phyloP scores from a whole-genome alignment of 2,888 invertebrate species.

The Tubulanus polymorphus region DNA sequence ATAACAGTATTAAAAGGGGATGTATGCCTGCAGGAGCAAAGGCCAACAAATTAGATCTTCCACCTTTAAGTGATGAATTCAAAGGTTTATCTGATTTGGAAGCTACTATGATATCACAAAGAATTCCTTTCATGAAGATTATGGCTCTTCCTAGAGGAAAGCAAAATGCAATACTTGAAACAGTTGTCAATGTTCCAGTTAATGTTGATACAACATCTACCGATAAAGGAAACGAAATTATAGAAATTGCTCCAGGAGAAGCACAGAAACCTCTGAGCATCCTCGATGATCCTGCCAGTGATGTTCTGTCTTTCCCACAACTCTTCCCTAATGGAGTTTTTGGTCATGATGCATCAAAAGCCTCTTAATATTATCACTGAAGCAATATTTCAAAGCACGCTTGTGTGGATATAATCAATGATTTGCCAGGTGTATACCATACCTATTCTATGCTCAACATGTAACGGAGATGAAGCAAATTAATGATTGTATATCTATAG shows the following conservation, averaged over 20 bases:
- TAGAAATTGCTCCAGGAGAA: constrained; percentile 14
- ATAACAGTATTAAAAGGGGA: neutral
- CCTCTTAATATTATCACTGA: too few species aligned
- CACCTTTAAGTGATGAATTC: neutral
- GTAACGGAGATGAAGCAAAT: constrained; percentile 18
- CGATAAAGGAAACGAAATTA: neutral
- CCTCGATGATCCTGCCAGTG: constrained; percentile 9
- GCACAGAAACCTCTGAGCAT: constrained; percentile 11
- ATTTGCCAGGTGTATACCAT: constrained; percentile 21
- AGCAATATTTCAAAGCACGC: too few species aligned
- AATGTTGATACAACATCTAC: neutral
- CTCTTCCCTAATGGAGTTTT: constrained; percentile 14
- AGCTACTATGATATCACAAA: neutral
- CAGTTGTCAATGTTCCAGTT: constrained; percentile 6
- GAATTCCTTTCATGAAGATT: constrained; percentile 7
- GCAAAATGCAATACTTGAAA: constrained; percentile 4
- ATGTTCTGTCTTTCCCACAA: constrained; percentile 16
- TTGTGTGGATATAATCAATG: constrained; percentile 19
- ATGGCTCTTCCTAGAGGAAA: constrained; percentile 4
- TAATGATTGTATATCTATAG: too few species aligned
- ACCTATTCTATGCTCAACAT: constrained; percentile 22
- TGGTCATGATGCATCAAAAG: too few species aligned
- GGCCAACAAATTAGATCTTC: neutral
- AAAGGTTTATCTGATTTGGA: neutral
- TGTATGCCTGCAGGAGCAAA: constrained; percentile 1